Evolutionary conservation across 2,113 vertebrate genomes (phyloP), one percentile per base, ranked within the genome.

Genomic region (Chionis minor): DNA sequence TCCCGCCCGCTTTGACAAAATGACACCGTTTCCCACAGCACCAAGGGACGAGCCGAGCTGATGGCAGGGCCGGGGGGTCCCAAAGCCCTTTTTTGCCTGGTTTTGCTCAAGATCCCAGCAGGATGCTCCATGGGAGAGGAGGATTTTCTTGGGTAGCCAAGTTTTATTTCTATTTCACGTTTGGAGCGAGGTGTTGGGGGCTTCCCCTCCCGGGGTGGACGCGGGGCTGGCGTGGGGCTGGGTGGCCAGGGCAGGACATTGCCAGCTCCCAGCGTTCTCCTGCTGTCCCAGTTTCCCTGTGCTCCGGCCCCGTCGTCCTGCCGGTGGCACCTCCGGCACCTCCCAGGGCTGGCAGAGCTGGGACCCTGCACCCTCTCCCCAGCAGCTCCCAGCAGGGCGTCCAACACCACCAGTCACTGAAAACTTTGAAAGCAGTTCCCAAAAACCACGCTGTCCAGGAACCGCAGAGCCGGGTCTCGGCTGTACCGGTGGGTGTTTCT

Each of bases 231-330:
- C 3, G n/a, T 32, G 63, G 42, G 62, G 17, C 55, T 77, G 10
- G 3, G 52, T 35, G 42, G 14, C 2, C 51, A 7, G 63, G 27
- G 47, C 49, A 23, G 32, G 2, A 33, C 11, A 14, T 62, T 12
- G 21, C 55, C 58, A 81, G 12, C 49, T 40, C 32, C 61, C 74
- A 69, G 33, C 49, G 32, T 51, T 35, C 52, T 7, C 27, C 4
- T 6, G 16, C 80, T 17, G 38, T 24, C 33, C 45, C 0, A 0
- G 20, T 3, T 47, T 18, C 30, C 15, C 52, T 0, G 0, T 12
- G 58, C 32, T 45, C 35, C 77, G 33, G 58, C 56, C 32, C 81
- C 9, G 0, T 4, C 27, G 67, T n/a, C 35, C 88, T 14, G 44
- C 40, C 10, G 9, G 38, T 0, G 1, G 44, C 72, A 74, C 10